Percentiles rank a stretch among this genome's conserved stretches.
These are phyloP conservation scores for Telmatochromis brachygnathus DNA, from an alignment of 2,113 vertebrate species.

Conservation along the genomic window DNA sequence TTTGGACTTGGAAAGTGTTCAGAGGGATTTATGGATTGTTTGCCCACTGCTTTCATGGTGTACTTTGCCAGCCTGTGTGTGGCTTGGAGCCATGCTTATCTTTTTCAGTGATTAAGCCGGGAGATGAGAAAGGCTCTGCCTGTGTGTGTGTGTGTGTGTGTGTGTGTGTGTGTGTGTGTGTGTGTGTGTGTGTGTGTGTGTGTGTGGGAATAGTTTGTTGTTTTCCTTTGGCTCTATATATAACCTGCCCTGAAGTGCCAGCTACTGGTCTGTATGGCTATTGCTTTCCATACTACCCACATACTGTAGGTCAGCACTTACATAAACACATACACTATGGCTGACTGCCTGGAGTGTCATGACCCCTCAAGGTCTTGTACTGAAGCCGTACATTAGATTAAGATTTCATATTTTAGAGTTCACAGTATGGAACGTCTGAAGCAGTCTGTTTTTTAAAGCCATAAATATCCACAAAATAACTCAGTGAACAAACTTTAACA, in stretches of 20 bases:
- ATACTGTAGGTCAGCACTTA: constrained; percentile 12
- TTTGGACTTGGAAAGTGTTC: constrained; percentile 1
- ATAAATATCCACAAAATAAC: background rate
- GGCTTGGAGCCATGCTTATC: constrained; percentile 33
- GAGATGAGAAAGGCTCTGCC: constrained; percentile 15
- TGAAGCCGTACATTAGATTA: background rate
- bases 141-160: background rate
- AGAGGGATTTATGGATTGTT: constrained; percentile 5
- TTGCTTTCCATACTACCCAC: constrained; percentile 60
- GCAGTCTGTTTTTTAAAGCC: background rate
- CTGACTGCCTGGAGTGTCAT: background rate
- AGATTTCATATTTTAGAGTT: background rate
- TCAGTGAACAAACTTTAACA: background rate
- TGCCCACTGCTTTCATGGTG: background rate
- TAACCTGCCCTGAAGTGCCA: constrained; percentile 34
- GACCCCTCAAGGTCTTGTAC: background rate
- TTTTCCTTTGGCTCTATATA: constrained; percentile 59
- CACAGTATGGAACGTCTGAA: background rate
- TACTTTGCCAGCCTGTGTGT: background rate
- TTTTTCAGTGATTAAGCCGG: constrained; percentile 9
- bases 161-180: background rate
- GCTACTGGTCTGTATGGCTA: constrained; percentile 14
- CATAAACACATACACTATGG: constrained; percentile 1
- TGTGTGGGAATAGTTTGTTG: constrained; percentile 26
- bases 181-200: background rate